These are phyloP conservation scores for Brienomyrus brachyistius DNA, from an alignment of 2,113 vertebrate species.

Conservation along the genomic window DNA sequence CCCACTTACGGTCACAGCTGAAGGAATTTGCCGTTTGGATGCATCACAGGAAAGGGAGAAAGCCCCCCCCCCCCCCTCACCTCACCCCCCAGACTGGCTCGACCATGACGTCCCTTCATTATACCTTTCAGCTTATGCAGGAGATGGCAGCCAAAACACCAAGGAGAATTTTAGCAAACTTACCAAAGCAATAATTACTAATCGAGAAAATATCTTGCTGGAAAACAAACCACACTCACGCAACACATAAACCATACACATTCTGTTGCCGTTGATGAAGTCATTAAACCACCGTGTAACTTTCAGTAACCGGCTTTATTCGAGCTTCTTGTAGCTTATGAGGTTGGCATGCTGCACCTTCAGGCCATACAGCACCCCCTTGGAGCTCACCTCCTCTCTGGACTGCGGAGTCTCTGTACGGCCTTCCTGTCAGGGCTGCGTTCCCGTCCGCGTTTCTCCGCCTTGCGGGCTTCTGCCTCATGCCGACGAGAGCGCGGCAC, in stretches of 20 bases:
- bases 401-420: conserved; percentile 53
- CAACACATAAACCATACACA: not conserved
- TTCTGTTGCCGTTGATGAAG: not conserved
- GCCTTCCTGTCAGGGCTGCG: conserved; percentile 58
- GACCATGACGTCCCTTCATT: not conserved
- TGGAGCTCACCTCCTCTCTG: conserved; percentile 61
- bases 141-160: not conserved
- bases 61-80: not conserved
- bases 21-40: conserved; percentile 16
- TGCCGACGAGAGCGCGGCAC: conserved; percentile 42
- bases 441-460: conserved; percentile 58
- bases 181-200: not conserved
- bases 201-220: not conserved
- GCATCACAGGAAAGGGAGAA: not conserved
- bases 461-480: conserved; percentile 58
- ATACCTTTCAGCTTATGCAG: not conserved
- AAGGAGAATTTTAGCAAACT: not conserved
- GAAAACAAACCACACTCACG: not conserved
- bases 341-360: not conserved
- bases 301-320: not conserved
- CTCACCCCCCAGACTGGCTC: not conserved
- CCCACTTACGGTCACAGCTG: conserved; percentile 17
- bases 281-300: not conserved
- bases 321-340: not conserved
- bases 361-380: not conserved